These are phyloP conservation scores for Colius striatus DNA, from an alignment of 2,113 vertebrate species.

Conservation along the genomic window DNA sequence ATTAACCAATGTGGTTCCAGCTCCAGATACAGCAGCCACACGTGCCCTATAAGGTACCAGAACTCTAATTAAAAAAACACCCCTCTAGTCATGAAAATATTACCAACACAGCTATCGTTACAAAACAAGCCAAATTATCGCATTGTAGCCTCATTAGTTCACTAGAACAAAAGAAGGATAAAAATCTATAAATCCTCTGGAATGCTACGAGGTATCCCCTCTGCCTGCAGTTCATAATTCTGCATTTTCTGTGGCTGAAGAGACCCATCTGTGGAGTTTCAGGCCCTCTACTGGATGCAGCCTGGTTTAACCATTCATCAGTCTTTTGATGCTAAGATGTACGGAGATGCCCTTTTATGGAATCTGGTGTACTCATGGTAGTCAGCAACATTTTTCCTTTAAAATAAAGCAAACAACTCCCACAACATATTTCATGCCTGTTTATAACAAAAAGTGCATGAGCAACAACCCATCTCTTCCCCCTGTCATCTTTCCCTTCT, in stretches of 20 bases:
- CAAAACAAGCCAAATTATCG: fast-evolving
- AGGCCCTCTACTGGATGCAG: not conserved
- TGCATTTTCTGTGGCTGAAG: not conserved
- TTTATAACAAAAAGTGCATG: fast-evolving
- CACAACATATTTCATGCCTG: fast-evolving
- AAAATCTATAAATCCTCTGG: fast-evolving
- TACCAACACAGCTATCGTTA: not conserved
- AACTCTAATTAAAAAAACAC: not conserved
- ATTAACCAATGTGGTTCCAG: not conserved
- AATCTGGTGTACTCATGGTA: not conserved
- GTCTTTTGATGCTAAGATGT: too few relatives aligned
- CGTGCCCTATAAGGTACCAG: not conserved
- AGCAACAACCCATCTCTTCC: not conserved
- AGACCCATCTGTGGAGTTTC: not conserved
- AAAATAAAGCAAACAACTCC: not conserved
- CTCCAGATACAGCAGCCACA: not conserved
- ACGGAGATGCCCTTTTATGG: not conserved
- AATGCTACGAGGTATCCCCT: fast-evolving
- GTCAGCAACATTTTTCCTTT: not conserved
- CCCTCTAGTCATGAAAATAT: not conserved
- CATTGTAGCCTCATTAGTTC: not conserved
- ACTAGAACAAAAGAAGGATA: not conserved
- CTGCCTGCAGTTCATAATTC: too few relatives aligned
- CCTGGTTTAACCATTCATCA: too few relatives aligned
- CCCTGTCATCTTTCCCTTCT: not conserved